phyloP scores from a whole-genome alignment of 1,140 invertebrate genomes.

The Nebria ingens region DNA sequence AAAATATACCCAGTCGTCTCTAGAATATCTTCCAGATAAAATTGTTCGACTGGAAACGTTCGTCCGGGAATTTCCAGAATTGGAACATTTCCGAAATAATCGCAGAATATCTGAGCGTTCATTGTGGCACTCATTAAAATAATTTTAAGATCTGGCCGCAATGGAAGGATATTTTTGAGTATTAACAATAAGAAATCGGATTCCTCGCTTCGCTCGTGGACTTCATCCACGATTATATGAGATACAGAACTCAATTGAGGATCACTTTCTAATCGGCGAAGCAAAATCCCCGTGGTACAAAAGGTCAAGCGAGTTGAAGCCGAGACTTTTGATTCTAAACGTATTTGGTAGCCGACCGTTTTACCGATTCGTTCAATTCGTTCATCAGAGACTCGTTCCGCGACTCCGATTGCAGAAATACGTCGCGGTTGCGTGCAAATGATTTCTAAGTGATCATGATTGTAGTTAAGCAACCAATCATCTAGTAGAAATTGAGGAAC shows the following conservation, averaged over 20 bases:
- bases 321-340: constrained; percentile 67
- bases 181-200: constrained; percentile 77
- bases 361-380: constrained; percentile 69
- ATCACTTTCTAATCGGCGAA: constrained; percentile 69
- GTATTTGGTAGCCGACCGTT: constrained; percentile 76
- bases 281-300: constrained; percentile 84
- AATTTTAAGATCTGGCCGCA: constrained; percentile 63
- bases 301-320: constrained; percentile 70
- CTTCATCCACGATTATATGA: constrained; percentile 81
- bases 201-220: constrained; percentile 83
- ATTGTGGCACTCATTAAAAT: constrained; percentile 83
- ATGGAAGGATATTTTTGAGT: constrained; percentile 57
- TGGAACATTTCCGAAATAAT: constrained; percentile 63
- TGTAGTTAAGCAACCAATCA: constrained; percentile 48
- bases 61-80: constrained; percentile 64
- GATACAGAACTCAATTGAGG: constrained; percentile 57
- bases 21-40: constrained; percentile 67
- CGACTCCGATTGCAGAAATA: constrained; percentile 85
- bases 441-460: constrained; percentile 56
- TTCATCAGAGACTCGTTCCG: constrained; percentile 83
- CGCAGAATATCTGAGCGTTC: constrained; percentile 66
- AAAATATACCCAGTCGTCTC: constrained; percentile 56
- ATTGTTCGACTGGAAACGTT: constrained; percentile 71
- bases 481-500: constrained; percentile 88
- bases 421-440: constrained; percentile 87